Evolutionary conservation across 1,140 invertebrate species (phyloP), one percentile per base, ranked within the genome.

Genomic region (Camponotus floridanus): DNA sequence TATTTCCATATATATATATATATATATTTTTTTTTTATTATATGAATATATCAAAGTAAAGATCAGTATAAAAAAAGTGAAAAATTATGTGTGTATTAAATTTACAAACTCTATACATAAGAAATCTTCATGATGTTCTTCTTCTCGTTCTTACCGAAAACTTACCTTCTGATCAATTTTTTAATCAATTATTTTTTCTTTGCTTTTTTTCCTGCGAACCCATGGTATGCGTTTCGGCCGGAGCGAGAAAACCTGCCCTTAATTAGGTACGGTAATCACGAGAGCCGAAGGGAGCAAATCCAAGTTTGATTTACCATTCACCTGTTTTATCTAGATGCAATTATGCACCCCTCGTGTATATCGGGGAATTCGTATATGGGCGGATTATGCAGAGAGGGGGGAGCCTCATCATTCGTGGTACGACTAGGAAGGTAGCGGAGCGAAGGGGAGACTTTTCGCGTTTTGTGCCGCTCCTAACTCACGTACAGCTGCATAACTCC

Each of bases 321-420:
- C 90, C 89, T 91, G 91, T 92, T 90, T 91, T 92, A 91, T 91
- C 91, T 89, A 87, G 87, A 91, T 92, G 91, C 91, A 92, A 92
- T 92, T 92, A 92, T 92, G 91, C 91, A 92, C 91, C 91, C 91
- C 83, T 90, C 85, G 87, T 88, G 80, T 91, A 84, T 85, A 90
- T 87, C 76, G 57, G 81, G 76, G 84, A 78, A 87, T 79, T 83
- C 84, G 70, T 90, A 86, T 91, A 90, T 91, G 79, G 89, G 59
- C 55, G 90, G 89, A 91, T 90, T 91, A 91, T 91, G 68, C 89
- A 76, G 51, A 39, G 85, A 89, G 71, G 13, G 45, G 45, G 48
- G 15, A 4, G n/a, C 65, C 78, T 74, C 83, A 83, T 88, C 76
- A 79, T 86, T 68, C 86, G 88, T 55, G 76, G 65, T 80, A 86